Evolutionary conservation across 2,888 invertebrate genomes (phyloP).

Genomic region (Allolobophora icterica): DNA sequence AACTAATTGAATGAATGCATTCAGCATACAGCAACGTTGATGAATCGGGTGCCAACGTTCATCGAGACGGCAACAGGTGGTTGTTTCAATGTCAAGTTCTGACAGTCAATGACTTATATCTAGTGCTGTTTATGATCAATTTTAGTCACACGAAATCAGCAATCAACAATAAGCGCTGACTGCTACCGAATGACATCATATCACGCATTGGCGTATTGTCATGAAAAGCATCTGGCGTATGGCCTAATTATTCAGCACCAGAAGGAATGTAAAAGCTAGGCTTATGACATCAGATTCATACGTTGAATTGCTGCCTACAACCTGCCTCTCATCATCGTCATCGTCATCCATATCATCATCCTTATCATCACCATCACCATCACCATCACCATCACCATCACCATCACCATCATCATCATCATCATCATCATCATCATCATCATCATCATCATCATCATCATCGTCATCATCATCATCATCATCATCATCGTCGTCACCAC

Average conservation of each 20-base stretch:
- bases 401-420: conserved; percentile 22
- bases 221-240: background rate
- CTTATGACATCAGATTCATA: background rate
- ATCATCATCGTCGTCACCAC: conserved; percentile 25
- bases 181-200: background rate
- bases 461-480: background rate
- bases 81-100: background rate
- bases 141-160: background rate
- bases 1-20: background rate
- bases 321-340: background rate
- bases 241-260: background rate
- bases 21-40: background rate
- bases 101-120: background rate
- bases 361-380: background rate
- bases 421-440: conserved; percentile 29
- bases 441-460: conserved; percentile 23
- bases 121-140: background rate
- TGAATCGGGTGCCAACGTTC: background rate
- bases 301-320: background rate
- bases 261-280: too few relatives aligned
- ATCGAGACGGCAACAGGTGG: background rate
- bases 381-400: background rate
- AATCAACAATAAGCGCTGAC: too few relatives aligned
- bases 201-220: background rate
- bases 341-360: conserved; percentile 14